Base-by-base conservation (phyloP, 2,888 invertebrate genomes). In the Abrostola triplasia region DNA sequence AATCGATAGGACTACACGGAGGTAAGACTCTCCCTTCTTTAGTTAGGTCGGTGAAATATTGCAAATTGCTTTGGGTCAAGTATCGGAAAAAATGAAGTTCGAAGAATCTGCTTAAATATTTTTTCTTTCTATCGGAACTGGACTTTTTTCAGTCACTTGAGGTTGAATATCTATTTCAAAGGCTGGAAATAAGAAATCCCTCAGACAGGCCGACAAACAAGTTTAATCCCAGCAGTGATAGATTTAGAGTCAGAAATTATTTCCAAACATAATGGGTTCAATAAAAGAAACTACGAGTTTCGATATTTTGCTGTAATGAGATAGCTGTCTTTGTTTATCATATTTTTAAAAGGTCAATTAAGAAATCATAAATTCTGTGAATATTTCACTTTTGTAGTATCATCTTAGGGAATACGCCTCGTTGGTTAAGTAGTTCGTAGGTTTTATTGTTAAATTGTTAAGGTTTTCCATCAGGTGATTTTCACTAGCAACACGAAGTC, bases 11-110 rank as follows among this genome's bases (percentile, higher is more conserved):
- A n/a, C n/a, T n/a, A 41, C 40, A 41, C 11, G 41, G 11, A 6
- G 11, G 6, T n/a, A n/a, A 41, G n/a, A 41, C 6, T 41, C n/a
- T 41, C 1, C 24, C 24, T 24, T 24, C 6, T n/a, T 24, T 38
- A n/a, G 10, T 53, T 40, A 44, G 12, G 24, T 37, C 0, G n/a
- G 48, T 48, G 24, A 41, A 55, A 62, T 55, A 67, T 55, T 61
- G 37, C 11, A 60, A 62, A 73, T 58, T 47, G 51, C 36, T 73
- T 55, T 9, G 55, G 48, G 10, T 54, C n/a, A 7, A 47, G 51
- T 11, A 0, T 1, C 48, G 24, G 36, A 1, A 53, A 59, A 58
- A 54, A 54, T 42, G 24, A 24, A 24, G 24, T 24, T 24, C 24
- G 24, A 24, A 24, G 24, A 24, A 24, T 24, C 44, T 9, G 12